Evolutionary conservation across 2,888 invertebrate genomes (phyloP).

Genomic region (Agriopis marginaria): DNA sequence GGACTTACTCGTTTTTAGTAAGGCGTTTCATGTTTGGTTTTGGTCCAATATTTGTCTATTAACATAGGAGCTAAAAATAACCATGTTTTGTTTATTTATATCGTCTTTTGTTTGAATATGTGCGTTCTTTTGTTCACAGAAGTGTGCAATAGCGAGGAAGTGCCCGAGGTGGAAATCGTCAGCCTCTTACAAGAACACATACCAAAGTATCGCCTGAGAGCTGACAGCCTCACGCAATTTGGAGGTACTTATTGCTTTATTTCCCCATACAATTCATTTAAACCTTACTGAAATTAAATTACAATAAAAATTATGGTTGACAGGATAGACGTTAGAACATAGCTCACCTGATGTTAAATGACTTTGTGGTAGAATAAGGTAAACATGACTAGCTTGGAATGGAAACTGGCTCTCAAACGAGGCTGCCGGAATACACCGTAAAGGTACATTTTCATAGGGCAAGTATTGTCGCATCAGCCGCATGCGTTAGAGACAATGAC

Average conservation of each 20-base stretch:
- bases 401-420: too few relatives aligned
- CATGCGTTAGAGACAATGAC: too few relatives aligned
- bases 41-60: conserved; percentile 5
- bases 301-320: too few relatives aligned
- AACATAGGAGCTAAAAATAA: background rate
- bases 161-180: conserved; percentile 98
- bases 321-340: too few relatives aligned
- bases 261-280: background rate
- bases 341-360: too few relatives aligned
- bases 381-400: too few relatives aligned
- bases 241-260: conserved; percentile 85
- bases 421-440: too few relatives aligned
- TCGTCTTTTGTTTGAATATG: conserved; percentile 29
- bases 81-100: background rate
- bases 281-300: too few relatives aligned
- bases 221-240: conserved; percentile 97
- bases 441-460: too few relatives aligned
- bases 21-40: conserved; percentile 19
- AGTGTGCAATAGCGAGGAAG: conserved; percentile 96
- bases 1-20: conserved; percentile 5
- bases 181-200: conserved; percentile 97
- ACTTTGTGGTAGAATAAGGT: too few relatives aligned
- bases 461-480: too few relatives aligned
- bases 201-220: conserved; percentile 96
- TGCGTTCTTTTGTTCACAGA: conserved; percentile 87